phyloP scores from a whole-genome alignment of 2,797 vertebrate species.

The Phalloptychus januarius region DNA sequence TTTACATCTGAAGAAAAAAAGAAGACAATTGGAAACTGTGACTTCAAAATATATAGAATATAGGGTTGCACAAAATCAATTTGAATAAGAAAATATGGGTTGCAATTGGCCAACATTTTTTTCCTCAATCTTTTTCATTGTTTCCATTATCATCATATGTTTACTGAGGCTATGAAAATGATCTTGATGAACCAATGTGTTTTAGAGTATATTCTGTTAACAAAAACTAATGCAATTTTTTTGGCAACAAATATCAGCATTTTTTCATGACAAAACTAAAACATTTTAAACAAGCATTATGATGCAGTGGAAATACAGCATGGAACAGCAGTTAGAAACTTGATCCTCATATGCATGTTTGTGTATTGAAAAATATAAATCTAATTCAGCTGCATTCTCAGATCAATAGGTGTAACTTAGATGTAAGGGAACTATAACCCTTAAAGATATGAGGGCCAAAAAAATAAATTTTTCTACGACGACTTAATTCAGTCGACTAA shows the following conservation, averaged over 20 bases:
- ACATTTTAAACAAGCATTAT: background rate
- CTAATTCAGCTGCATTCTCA: background rate
- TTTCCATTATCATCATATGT: background rate
- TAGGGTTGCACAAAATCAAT: background rate
- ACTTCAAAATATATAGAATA: background rate
- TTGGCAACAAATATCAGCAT: background rate
- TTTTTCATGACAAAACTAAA: background rate
- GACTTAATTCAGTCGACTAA: background rate
- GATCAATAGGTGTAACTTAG: background rate
- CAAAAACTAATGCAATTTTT: background rate
- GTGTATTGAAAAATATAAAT: background rate
- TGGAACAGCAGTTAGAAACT: background rate
- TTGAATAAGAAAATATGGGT: too few species aligned
- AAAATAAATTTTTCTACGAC: background rate
- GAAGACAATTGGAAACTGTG: conserved; percentile 22
- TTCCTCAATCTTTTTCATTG: background rate
- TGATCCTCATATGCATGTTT: background rate
- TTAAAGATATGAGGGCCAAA: background rate
- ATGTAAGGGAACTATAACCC: background rate
- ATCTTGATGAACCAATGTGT: background rate
- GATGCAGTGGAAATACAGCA: background rate
- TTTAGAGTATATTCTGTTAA: background rate
- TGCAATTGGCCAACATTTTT: background rate
- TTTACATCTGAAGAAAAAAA: conserved; percentile 83
- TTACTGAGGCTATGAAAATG: background rate